Evolutionary conservation across 2,797 vertebrate species (phyloP).

Genomic region (Aulostomus chinensis): DNA sequence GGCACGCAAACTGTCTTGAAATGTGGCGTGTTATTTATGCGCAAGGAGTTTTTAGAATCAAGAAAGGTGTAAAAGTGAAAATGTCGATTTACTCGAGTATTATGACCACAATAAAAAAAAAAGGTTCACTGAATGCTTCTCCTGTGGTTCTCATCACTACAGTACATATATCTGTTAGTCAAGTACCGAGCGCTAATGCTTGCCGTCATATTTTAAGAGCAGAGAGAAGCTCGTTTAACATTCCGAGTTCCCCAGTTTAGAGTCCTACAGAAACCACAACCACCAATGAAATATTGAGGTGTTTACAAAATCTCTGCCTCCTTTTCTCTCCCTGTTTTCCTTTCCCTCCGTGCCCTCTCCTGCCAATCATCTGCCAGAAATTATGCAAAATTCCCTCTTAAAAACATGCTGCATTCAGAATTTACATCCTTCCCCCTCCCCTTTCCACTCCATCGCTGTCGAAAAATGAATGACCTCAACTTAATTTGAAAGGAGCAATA

Average conservation of each 20-base stretch:
- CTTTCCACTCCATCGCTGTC: conserved; percentile 5
- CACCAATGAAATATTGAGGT: conserved; percentile 51
- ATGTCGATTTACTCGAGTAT: no score
- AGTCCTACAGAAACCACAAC: conserved; percentile 23
- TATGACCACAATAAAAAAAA: no score
- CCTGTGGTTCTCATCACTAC: no score
- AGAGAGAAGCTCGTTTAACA: conserved; percentile 2
- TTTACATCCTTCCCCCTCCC: conserved; percentile 21
- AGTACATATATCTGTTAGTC: no score
- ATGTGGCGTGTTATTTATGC: no score
- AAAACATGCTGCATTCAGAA: conserved; percentile 68
- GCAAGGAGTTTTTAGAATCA: no score
- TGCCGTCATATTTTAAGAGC: no score
- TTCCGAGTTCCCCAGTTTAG: conserved; percentile 5
- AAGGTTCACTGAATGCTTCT: no score
- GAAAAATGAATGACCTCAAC: conserved; percentile 57
- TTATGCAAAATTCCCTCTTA: conserved; percentile 72
- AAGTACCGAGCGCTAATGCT: no score
- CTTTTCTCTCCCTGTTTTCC: conserved; percentile 28
- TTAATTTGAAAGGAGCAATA: conserved; percentile 40
- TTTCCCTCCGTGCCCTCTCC: conserved; percentile 53
- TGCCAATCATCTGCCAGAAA: conserved; percentile 78
- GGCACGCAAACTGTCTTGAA: no score
- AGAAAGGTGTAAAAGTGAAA: no score
- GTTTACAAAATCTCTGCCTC: conserved; percentile 51